phyloP scores from a whole-genome alignment of 1,140 invertebrate species.

The Catajapyx aquilonaris region DNA sequence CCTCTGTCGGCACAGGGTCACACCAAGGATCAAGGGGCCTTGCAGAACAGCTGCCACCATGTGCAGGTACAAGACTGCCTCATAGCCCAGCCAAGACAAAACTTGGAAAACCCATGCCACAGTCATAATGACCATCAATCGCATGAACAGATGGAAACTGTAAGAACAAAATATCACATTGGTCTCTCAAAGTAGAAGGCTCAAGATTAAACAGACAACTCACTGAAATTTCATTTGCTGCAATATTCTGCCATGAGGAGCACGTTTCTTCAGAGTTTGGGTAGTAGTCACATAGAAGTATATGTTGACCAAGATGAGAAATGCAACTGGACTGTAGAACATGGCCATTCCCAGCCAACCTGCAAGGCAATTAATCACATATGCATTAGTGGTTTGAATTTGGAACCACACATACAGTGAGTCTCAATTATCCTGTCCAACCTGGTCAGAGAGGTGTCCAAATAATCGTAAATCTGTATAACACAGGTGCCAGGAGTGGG shows the following conservation, averaged over 20 bases:
- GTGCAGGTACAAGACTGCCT: slow-evolving; percentile 44
- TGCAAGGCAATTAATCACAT: neutral
- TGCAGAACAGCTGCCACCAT: slow-evolving; percentile 48
- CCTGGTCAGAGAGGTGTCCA: no score
- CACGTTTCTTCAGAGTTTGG: slow-evolving; percentile 53
- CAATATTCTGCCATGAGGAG: slow-evolving; percentile 59
- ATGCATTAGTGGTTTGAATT: neutral
- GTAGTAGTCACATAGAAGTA: slow-evolving; percentile 55
- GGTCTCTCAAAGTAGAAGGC: no score
- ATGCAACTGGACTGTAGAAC: slow-evolving; percentile 54
- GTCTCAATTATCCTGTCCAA: no score
- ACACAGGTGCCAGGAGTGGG: neutral
- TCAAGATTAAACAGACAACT: no score
- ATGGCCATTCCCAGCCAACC: slow-evolving; percentile 57
- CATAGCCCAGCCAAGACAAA: slow-evolving; percentile 43
- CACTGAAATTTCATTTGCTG: slow-evolving; percentile 62
- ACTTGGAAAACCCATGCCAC: slow-evolving; percentile 47
- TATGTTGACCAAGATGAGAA: slow-evolving; percentile 49
- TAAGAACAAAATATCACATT: no score
- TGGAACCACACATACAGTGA: no score
- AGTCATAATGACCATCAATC: slow-evolving; percentile 47
- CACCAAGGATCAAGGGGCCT: slow-evolving; percentile 46
- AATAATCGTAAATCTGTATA: neutral
- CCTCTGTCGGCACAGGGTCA: slow-evolving; percentile 48
- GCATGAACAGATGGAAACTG: slow-evolving; percentile 56